These are phyloP conservation scores for Nomada lathburiana DNA, from an alignment of 2,888 invertebrate species.

Conservation along the genomic window DNA sequence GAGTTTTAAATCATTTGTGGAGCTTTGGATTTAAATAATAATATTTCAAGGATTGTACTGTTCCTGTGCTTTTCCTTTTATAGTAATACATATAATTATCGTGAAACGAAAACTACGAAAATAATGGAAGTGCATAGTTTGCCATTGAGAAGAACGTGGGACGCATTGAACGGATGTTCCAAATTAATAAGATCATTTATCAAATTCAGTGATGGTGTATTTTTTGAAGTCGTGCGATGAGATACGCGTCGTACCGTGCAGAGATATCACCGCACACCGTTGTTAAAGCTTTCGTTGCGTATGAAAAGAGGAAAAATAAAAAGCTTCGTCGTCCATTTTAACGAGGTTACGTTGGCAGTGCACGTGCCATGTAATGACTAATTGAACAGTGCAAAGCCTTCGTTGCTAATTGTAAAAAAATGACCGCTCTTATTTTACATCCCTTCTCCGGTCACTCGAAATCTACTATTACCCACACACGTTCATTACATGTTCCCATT, in stretches of 20 bases:
- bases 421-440: background rate
- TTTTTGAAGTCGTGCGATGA: background rate
- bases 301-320: background rate
- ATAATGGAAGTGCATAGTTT: no score
- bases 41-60: no score
- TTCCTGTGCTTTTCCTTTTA: no score
- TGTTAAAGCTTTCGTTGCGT: background rate
- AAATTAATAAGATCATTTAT: background rate
- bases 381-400: background rate
- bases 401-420: background rate
- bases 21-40: no score
- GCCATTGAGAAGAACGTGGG: no score
- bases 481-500: background rate
- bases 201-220: background rate
- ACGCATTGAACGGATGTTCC: background rate
- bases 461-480: background rate
- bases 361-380: background rate
- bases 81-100: no score
- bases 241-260: background rate
- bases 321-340: background rate
- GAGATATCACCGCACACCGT: background rate
- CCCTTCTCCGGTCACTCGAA: background rate
- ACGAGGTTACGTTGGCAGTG: background rate
- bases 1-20: no score
- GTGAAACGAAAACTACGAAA: no score